Evolutionary conservation across 92 coral and sea anemone species (phyloP), one percentile per base, ranked within the genome.

Genomic region (Palythoa caribaeorum): DNA sequence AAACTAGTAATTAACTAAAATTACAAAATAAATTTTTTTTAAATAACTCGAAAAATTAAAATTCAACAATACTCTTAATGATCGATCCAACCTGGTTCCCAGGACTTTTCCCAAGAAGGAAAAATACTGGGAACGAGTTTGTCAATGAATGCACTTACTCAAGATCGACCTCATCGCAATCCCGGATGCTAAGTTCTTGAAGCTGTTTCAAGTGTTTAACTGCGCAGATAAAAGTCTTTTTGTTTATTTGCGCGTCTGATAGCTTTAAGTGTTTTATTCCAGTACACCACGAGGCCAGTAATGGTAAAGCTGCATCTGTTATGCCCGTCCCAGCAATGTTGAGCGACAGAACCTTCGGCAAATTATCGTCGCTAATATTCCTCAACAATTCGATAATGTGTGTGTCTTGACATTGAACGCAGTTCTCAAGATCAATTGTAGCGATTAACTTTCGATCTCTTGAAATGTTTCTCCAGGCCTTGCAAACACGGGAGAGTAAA

Each of bases 391-490:
- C 86, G 14, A 81, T 66, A 44, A 68, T 47, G 21, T 81, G 86
- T 28, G 35, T 48, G 28, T 81, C 75, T 1, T 38, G 44, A 35
- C 86, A 81, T 19, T 66, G 38, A 44, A 10, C 44, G 17, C 86
- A 81, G 47, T 66, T 81, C 50, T 81, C 86, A 7, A 81, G 86
- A 36, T 81, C 86, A 50, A 81, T 81, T 11, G 20, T 40, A 15
- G 75, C 47, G 60, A 81, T 65, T 68, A 81, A 81, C 51, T 65
- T 52, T 37, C 66, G 75, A 66, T 81, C 86, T 68, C 75, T 66
- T 65, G 86, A 62, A 21, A 81, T 81, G n/a, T 81, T 66, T 51
- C 86, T 81, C 86, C 86, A 81, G 52, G 71, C 15, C 28, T 81
- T 81, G 86, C 86, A 81, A 1, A 81, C 86, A 13, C 86, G 86